Percentiles rank a stretch among this genome's conserved stretches.
Evolutionary conservation across 2,113 vertebrate genomes (phyloP).

Genomic region (Scytalopus superciliaris): DNA sequence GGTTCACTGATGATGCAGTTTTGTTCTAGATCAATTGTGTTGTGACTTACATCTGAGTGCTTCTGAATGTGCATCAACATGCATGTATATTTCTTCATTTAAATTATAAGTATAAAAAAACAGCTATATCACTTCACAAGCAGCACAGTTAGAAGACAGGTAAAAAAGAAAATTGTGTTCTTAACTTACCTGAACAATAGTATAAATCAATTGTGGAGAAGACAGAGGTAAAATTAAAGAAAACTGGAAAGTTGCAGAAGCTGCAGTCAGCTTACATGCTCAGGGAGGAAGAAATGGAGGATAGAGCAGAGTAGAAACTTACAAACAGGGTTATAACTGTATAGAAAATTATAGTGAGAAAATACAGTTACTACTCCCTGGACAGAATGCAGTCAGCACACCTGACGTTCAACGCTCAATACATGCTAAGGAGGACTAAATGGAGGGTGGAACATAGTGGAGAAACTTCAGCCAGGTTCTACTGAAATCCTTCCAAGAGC

Average conservation of each 20-base stretch:
- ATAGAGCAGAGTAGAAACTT: not conserved
- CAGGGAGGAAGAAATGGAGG: accelerated
- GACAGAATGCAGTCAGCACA: not conserved
- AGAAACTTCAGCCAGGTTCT: not conserved
- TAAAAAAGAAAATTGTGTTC: not conserved
- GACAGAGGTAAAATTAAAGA: not conserved
- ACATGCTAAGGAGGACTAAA: not conserved
- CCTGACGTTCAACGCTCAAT: not conserved
- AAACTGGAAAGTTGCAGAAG: not conserved
- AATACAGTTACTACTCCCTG: not conserved
- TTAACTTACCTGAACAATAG: not conserved
- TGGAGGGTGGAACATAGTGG: not conserved
- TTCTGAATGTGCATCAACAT: not conserved
- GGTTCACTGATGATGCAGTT: not conserved
- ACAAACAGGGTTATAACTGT: not conserved
- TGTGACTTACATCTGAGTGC: not conserved
- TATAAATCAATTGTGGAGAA: not conserved
- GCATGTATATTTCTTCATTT: not conserved
- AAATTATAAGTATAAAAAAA: not conserved
- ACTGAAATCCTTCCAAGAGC: not conserved
- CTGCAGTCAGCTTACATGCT: not conserved
- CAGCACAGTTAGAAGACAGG: not conserved
- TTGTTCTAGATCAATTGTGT: not conserved
- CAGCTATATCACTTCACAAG: not conserved
- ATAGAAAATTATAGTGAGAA: not conserved